Evolutionary conservation across 2,797 vertebrate species (phyloP), one percentile per base, ranked within the genome.

Genomic region (Thaleichthys pacificus): DNA sequence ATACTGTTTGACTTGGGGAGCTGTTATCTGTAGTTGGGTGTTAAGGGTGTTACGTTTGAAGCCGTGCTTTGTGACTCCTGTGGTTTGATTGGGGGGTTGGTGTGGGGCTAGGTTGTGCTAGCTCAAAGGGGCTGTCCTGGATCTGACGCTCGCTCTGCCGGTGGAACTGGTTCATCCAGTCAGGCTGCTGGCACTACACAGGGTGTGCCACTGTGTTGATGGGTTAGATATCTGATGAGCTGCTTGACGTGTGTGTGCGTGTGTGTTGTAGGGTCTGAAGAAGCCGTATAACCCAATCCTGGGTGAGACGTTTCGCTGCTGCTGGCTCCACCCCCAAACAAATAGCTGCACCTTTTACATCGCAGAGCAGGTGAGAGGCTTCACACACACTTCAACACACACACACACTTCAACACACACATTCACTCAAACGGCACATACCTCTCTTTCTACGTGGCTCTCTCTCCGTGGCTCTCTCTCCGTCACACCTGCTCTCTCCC

Each of bases 271-370:
- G 97, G 97, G 97, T 70, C 95, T 98, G 84, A 98, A 98, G 91
- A 99, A 99, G 91, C 97, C 97, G 78, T 99, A 98, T 87, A 98
- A 98, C 84, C 97, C 97, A 28, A 94, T 99, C 82, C 90, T 99
- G 68, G 97, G 97, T 74, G 97, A 99, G 90, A 97, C 91, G 0
- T 99, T 98, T 88, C 97, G 97, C 82, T 98, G 97, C 91, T 94
- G 96, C 90, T 99, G 97, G 97, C 93, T 94, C 77, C 96, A 99
- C 84, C 96, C 97, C 26, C 85, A 96, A 85, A 97, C 94, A 0
- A 82, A 96, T 90, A 98, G 97, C 89, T 96, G 94, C 74, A 98
- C 96, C 0, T 99, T 97, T 92, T 99, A 99, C 90, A 93, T 99
- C 54, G 96, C 97, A 0, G 97, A 99, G 78, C 97, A 99, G 95